phyloP scores from a whole-genome alignment of 2,113 vertebrate genomes.

The Holacanthus passer region DNA sequence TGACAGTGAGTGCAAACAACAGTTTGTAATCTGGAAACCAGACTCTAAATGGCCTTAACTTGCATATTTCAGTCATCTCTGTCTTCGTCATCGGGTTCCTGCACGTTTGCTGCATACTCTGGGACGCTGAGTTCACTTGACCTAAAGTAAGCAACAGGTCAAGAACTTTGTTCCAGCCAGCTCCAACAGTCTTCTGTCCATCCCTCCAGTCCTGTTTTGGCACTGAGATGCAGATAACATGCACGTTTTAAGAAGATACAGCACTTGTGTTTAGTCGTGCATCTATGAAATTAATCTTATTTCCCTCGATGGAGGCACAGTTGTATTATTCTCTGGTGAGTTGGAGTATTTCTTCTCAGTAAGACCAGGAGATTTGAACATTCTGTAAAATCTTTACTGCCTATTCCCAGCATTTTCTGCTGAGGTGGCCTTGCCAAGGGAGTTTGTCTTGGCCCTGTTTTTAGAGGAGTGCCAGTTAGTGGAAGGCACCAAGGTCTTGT shows the following conservation, averaged over 20 bases:
- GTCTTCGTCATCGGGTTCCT: conserved; percentile 52
- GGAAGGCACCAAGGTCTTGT: conserved; percentile 37
- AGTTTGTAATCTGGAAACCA: conserved; percentile 13
- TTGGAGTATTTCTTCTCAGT: conserved; percentile 1
- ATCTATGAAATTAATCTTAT: neutral
- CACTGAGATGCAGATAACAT: conserved; percentile 2
- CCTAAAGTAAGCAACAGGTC: conserved; percentile 58
- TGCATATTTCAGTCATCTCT: conserved; percentile 10
- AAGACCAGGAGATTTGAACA: neutral
- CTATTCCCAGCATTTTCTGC: conserved; percentile 49
- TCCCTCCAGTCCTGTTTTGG: neutral
- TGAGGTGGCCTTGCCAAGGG: conserved; percentile 33
- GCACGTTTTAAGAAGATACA: neutral
- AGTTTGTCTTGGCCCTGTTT: conserved; percentile 48
- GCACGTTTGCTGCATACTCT: conserved; percentile 24
- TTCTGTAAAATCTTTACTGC: neutral
- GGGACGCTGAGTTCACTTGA: conserved; percentile 61
- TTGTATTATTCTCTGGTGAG: neutral
- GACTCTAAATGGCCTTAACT: conserved; percentile 19
- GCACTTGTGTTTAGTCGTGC: neutral
- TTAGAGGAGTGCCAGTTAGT: conserved; percentile 49
- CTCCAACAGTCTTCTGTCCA: neutral
- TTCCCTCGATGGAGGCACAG: neutral
- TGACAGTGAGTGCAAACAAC: conserved; percentile 24
- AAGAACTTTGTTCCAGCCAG: conserved; percentile 39